Evolutionary conservation across 2,113 vertebrate species (phyloP).

Genomic region (Serilophus lunatus): DNA sequence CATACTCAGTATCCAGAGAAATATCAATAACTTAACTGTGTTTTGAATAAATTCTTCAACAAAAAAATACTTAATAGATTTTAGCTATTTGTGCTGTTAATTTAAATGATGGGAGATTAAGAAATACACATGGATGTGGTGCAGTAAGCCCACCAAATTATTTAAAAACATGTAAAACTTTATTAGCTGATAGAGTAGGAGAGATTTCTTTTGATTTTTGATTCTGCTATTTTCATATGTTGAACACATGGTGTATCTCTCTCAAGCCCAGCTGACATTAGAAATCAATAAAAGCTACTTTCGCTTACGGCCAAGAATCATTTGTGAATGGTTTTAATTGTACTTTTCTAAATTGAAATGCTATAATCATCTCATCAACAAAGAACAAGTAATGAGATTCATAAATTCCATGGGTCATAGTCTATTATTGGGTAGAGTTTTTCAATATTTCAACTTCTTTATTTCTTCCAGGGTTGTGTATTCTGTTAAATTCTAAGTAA

Average conservation of each 20-base stretch:
- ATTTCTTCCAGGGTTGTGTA: not conserved
- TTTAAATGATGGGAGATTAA: not conserved
- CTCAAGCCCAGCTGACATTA: slow-evolving; percentile 53
- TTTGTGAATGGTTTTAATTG: slow-evolving; percentile 52
- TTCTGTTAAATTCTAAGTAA: slow-evolving; percentile 23
- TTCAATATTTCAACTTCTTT: not conserved
- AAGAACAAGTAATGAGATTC: slow-evolving; percentile 58
- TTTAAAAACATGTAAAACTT: slow-evolving; percentile 57
- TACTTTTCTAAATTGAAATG: slow-evolving; percentile 45
- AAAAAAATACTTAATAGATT: not conserved
- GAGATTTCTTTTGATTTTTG: slow-evolving; percentile 48
- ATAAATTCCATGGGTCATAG: slow-evolving; percentile 60
- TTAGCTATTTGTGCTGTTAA: not conserved
- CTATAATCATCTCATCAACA: slow-evolving; percentile 65
- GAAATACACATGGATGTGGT: not conserved
- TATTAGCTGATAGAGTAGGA: slow-evolving; percentile 48
- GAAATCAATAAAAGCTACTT: slow-evolving; percentile 52
- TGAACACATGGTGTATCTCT: slow-evolving; percentile 63
- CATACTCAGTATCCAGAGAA: not conserved
- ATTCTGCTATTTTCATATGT: slow-evolving; percentile 66
- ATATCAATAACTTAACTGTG: not conserved
- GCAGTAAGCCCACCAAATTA: not conserved
- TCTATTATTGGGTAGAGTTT: not conserved
- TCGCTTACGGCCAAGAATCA: slow-evolving; percentile 48
- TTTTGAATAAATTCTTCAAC: not conserved